A percentile compares a stretch with the other conserved stretches of the same genome.
phyloP scores from a whole-genome alignment of 2,888 invertebrate genomes.

The Salpingus planirostris region DNA sequence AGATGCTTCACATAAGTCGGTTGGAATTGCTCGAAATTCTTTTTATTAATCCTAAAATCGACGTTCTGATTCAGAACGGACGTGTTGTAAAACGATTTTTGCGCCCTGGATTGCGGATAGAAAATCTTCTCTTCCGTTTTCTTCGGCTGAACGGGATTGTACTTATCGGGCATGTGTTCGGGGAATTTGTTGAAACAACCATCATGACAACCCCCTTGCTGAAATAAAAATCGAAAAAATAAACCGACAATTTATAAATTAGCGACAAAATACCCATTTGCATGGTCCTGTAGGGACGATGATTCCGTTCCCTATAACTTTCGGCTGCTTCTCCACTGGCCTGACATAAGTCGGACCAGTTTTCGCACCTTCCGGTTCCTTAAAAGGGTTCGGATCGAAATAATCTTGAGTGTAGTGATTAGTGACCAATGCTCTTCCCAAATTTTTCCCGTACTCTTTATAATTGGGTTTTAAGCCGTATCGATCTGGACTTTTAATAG shows the following conservation, averaged over 20 bases:
- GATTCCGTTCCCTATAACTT: constrained; percentile 21
- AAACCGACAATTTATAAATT: no score
- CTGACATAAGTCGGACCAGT: constrained; percentile 28
- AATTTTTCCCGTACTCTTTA: constrained; percentile 23
- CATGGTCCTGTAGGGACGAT: constrained; percentile 33
- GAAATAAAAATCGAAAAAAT: no score
- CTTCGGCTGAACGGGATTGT: constrained; percentile 15
- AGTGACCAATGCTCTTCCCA: constrained; percentile 28
- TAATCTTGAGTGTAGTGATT: constrained; percentile 30
- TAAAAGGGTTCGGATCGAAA: constrained; percentile 40
- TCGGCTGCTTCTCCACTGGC: constrained; percentile 19
- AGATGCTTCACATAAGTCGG: constrained; percentile 24
- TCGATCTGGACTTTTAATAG: constrained; percentile 27
- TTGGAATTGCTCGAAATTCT: constrained; percentile 18
- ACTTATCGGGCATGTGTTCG: constrained; percentile 22
- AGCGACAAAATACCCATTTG: constrained; percentile 30
- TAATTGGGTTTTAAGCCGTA: constrained; percentile 25
- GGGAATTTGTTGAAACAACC: constrained; percentile 29
- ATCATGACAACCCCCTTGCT: constrained; percentile 28
- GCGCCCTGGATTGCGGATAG: constrained; percentile 20
- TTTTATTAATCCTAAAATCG: constrained; percentile 22
- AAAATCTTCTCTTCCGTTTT: constrained; percentile 15
- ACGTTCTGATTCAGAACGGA: constrained; percentile 25
- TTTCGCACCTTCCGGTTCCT: constrained; percentile 24
- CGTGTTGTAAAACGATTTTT: constrained; percentile 22